These are phyloP conservation scores for Hemicentrotus pulcherrimus DNA, from an alignment of 35 echinoderm and acorn worm species.

Conservation along the genomic window DNA sequence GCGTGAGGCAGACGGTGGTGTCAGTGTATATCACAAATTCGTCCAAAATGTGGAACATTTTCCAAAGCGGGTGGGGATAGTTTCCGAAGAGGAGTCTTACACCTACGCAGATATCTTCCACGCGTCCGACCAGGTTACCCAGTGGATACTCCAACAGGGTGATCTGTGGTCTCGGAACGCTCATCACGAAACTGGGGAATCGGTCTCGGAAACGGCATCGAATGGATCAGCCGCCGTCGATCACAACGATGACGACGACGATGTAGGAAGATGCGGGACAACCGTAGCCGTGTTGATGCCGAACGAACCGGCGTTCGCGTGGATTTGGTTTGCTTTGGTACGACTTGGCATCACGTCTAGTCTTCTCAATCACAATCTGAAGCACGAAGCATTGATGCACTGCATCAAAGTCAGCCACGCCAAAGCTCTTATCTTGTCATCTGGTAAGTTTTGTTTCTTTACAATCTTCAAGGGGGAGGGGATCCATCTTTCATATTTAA, in stretches of 20 bases:
- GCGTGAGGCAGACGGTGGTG: neutral
- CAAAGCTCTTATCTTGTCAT: slow-evolving; percentile 43
- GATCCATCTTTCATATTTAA: too few species aligned
- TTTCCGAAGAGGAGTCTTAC: slow-evolving; percentile 50
- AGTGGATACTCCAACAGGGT: neutral
- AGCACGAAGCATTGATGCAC: slow-evolving; percentile 30
- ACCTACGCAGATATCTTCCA: slow-evolving; percentile 45
- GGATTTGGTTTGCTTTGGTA: slow-evolving; percentile 45
- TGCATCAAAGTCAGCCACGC: slow-evolving; percentile 61
- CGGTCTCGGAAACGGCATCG: neutral
- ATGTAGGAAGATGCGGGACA: neutral
- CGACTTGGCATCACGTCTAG: slow-evolving; percentile 42
- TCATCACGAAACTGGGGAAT: neutral
- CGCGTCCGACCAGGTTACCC: slow-evolving; percentile 29
- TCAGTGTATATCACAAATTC: neutral
- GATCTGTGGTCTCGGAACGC: neutral
- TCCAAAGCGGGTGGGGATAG: neutral
- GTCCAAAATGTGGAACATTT: neutral
- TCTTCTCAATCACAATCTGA: slow-evolving; percentile 62
- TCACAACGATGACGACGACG: neutral
- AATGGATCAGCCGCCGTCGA: neutral
- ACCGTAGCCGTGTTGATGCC: slow-evolving; percentile 55
- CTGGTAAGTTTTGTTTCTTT: slow-evolving; percentile 36
- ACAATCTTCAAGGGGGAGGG: neutral
- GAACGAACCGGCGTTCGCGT: slow-evolving; percentile 52